These are phyloP conservation scores for Xestobium rufovillosum DNA, from an alignment of 2,888 invertebrate genomes.

Conservation along the genomic window DNA sequence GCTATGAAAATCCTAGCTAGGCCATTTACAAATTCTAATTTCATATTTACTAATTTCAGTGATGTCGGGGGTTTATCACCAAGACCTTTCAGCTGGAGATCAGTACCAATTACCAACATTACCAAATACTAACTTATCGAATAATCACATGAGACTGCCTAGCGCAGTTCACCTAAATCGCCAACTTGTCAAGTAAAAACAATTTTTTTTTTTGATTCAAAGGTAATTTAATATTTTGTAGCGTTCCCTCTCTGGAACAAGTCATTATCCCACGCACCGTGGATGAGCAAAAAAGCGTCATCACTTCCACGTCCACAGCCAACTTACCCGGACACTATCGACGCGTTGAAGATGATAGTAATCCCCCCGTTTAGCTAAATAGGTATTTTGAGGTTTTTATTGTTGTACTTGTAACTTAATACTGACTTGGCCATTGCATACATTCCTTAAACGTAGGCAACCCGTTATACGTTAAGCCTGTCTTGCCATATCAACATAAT, in stretches of 20 bases:
- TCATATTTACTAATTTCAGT: no score
- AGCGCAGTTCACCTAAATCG: constrained; percentile 21
- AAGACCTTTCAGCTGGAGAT: no score
- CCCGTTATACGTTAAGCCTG: no score
- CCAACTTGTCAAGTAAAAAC: constrained; percentile 23
- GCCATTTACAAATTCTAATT: no score
- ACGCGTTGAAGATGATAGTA: constrained; percentile 21
- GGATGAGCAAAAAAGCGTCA: constrained; percentile 38
- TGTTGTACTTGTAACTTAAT: no score
- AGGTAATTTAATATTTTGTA: constrained; percentile 32
- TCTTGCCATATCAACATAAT: no score
- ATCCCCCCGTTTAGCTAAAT: no score
- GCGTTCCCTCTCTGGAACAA: constrained; percentile 54
- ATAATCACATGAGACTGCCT: constrained; percentile 18
- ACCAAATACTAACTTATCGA: constrained; percentile 9
- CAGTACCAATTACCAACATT: constrained; percentile 28
- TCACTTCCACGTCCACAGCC: constrained; percentile 34
- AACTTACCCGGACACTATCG: constrained; percentile 17
- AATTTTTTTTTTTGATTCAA: constrained; percentile 6
- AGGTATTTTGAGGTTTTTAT: no score
- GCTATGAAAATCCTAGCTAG: no score
- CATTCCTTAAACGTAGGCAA: no score
- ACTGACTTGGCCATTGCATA: no score
- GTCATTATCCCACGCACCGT: constrained; percentile 36
- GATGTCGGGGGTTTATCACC: no score